Percentiles rank a stretch among this genome's conserved stretches.
These are phyloP conservation scores for Chionoecetes opilio DNA, from an alignment of 1,140 invertebrate species.

Conservation along the genomic window DNA sequence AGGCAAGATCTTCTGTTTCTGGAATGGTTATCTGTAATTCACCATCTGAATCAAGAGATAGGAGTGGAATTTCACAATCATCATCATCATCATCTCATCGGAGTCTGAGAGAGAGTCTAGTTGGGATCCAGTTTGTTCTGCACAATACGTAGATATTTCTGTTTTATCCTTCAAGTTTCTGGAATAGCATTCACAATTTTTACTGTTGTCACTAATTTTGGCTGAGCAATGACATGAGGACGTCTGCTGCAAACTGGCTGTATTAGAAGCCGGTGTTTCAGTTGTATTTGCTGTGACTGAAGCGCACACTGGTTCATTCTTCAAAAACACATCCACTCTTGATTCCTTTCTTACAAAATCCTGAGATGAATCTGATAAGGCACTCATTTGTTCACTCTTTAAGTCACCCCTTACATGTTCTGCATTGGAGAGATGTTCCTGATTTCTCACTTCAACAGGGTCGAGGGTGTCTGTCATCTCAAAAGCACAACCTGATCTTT, in stretches of 20 bases:
- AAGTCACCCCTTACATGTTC: background rate
- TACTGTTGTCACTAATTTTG: background rate
- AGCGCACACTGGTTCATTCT: background rate
- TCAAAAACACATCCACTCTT: background rate
- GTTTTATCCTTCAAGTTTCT: background rate
- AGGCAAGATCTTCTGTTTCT: too few species aligned
- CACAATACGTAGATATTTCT: background rate
- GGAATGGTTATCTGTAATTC: conserved; percentile 69
- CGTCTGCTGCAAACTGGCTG: background rate
- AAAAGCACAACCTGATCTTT: background rate
- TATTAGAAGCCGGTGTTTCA: background rate
- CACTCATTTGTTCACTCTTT: background rate
- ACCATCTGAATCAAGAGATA: conserved; percentile 68
- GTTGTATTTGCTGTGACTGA: background rate
- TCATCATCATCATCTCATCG: background rate
- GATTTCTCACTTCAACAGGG: background rate
- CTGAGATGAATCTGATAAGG: background rate
- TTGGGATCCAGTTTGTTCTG: background rate
- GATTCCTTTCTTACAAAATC: background rate
- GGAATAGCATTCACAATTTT: background rate
- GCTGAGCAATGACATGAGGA: background rate
- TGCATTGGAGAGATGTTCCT: background rate
- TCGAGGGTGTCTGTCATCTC: background rate
- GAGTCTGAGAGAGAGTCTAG: background rate
- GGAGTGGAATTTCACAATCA: conserved; percentile 35